These are phyloP conservation scores for Proisotoma minuta DNA, from an alignment of 2,888 invertebrate genomes.

Conservation along the genomic window DNA sequence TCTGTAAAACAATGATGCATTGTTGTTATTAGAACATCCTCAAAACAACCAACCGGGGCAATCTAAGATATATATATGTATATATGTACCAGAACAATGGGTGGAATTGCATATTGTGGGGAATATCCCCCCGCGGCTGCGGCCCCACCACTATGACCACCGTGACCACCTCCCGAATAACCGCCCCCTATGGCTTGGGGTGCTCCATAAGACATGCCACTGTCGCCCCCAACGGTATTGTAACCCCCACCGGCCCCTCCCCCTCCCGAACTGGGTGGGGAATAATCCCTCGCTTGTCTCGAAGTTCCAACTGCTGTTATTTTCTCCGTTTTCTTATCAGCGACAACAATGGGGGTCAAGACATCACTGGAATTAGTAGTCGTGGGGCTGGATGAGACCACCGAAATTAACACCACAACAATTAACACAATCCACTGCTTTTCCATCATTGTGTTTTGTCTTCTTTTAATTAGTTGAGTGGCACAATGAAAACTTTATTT, in stretches of 20 bases:
- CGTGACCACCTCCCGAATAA: constrained; percentile 30
- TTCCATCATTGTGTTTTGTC: no score
- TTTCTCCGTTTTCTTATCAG: constrained; percentile 4
- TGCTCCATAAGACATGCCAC: constrained; percentile 24
- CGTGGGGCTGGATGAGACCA: neutral
- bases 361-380: neutral
- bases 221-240: constrained; percentile 13
- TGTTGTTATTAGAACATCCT: constrained; percentile 6
- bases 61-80: neutral
- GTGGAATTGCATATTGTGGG: constrained; percentile 45
- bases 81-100: constrained; percentile 42
- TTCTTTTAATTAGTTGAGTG: no score
- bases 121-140: constrained; percentile 29
- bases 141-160: no score
- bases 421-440: neutral
- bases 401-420: neutral
- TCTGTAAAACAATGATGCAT: neutral
- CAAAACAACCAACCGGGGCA: no score
- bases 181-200: constrained; percentile 23
- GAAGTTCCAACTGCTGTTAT: no score
- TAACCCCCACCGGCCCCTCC: constrained; percentile 23
- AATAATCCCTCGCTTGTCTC: constrained; percentile 42
- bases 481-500: no score
- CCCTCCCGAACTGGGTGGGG: constrained; percentile 29
- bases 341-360: neutral